phyloP scores from a whole-genome alignment of 2,797 vertebrate species.

The Pseudomugil gertrudae region DNA sequence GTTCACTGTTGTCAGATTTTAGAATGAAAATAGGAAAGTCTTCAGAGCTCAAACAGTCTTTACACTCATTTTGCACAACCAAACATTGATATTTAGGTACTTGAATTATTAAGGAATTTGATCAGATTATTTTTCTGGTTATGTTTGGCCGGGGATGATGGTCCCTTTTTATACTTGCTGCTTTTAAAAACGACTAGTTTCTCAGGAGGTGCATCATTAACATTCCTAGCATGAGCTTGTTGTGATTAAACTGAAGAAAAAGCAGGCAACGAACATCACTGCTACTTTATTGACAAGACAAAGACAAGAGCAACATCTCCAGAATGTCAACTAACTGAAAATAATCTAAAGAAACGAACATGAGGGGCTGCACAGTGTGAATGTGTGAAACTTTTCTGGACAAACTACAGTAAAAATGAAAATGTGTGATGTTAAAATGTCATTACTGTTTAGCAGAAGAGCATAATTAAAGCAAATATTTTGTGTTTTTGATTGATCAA shows the following conservation, averaged over 20 bases:
- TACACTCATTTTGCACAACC: neutral
- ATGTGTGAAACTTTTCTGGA: slow-evolving; percentile 11
- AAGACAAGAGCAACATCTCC: slow-evolving; percentile 21
- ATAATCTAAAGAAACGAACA: neutral
- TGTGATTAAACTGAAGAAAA: slow-evolving; percentile 27
- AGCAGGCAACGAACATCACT: slow-evolving; percentile 19
- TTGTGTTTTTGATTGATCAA: neutral
- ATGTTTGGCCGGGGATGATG: slow-evolving; percentile 22
- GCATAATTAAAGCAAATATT: neutral
- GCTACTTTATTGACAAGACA: slow-evolving; percentile 31
- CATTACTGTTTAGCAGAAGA: neutral
- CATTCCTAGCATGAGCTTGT: slow-evolving; percentile 46
- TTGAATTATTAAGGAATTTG: slow-evolving; percentile 6
- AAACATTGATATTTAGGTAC: neutral
- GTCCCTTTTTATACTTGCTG: neutral
- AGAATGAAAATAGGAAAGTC: too few species aligned
- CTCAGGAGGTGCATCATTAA: slow-evolving; percentile 18
- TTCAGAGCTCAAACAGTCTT: too few species aligned
- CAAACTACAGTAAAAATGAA: neutral
- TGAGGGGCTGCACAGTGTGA: neutral
- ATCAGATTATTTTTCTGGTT: slow-evolving; percentile 46
- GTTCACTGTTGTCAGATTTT: neutral
- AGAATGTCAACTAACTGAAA: slow-evolving; percentile 42
- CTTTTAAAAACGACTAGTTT: neutral
- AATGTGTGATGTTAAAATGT: neutral